phyloP scores from a whole-genome alignment of 1,140 invertebrate genomes.

The Contarinia nasturtii region DNA sequence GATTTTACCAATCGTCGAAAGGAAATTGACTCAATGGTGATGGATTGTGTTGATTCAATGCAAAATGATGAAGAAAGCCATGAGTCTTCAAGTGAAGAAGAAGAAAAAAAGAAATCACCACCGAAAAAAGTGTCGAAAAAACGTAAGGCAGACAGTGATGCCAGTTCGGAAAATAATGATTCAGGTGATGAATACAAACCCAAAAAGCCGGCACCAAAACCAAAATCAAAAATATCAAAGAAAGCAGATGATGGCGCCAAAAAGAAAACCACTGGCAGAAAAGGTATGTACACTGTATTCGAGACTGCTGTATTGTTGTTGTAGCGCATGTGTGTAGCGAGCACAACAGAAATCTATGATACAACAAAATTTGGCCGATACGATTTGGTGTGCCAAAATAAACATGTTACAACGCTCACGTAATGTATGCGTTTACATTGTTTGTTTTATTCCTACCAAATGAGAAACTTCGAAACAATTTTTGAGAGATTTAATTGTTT shows the following conservation, averaged over 20 bases:
- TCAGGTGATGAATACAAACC: constrained; percentile 49
- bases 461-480: background rate
- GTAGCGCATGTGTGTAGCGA: constrained; percentile 32
- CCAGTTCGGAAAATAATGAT: constrained; percentile 37
- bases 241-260: constrained; percentile 20
- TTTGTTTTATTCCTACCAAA: background rate
- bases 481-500: background rate
- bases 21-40: constrained; percentile 65
- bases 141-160: constrained; percentile 34
- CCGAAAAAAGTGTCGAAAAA: constrained; percentile 20
- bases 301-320: constrained; percentile 64
- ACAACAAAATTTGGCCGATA: background rate
- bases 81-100: constrained; percentile 16
- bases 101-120: constrained; percentile 13
- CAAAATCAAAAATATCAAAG: constrained; percentile 10
- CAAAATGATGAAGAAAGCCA: constrained; percentile 36
- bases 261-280: constrained; percentile 22
- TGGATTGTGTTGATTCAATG: constrained; percentile 48
- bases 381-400: background rate
- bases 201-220: constrained; percentile 30
- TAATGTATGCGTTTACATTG: background rate
- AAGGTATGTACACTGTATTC: constrained; percentile 46
- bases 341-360: background rate
- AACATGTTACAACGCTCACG: background rate
- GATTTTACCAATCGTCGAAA: constrained; percentile 61